Percentiles rank a stretch among this genome's conserved stretches.
Conservation (phyloP, 2,113 vertebrate species). For the Penelope pileata region DNA sequence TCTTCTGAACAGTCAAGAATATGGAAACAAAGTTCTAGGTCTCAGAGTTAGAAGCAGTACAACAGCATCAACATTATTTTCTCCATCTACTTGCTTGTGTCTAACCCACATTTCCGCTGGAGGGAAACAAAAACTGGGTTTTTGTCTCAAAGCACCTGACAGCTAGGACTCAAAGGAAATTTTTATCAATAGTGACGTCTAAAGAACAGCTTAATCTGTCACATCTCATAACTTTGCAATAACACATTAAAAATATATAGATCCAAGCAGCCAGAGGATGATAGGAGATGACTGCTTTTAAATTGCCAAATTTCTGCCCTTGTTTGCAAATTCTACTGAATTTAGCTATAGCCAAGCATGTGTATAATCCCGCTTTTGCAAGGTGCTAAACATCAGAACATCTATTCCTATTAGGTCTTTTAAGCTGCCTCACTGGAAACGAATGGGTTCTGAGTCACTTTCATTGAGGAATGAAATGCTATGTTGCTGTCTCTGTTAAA, state of each 20-base stretch:
- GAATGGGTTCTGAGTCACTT: constrained; percentile 1
- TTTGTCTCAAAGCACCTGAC: neutral
- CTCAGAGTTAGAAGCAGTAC: neutral
- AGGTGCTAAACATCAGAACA: neutral
- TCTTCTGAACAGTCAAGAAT: neutral
- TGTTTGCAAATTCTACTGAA: neutral
- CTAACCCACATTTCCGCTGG: neutral
- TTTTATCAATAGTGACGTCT: neutral
- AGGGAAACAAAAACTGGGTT: neutral
- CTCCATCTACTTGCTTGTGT: neutral
- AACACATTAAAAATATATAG: neutral
- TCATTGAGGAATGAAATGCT: constrained; percentile 3
- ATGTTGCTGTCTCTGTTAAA: neutral
- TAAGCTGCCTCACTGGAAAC: neutral
- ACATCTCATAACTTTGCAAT: neutral
- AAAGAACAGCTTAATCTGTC: neutral
- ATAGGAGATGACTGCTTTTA: neutral
- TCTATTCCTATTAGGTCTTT: neutral
- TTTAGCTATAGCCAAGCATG: neutral
- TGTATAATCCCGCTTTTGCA: neutral
- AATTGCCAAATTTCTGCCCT: neutral
- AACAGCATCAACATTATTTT: neutral
- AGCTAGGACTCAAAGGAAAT: neutral
- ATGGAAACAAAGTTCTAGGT: neutral
- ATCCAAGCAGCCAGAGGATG: neutral